Evolutionary conservation across 2,888 invertebrate genomes (phyloP).

Genomic region (Mimumesa dahlbomi): DNA sequence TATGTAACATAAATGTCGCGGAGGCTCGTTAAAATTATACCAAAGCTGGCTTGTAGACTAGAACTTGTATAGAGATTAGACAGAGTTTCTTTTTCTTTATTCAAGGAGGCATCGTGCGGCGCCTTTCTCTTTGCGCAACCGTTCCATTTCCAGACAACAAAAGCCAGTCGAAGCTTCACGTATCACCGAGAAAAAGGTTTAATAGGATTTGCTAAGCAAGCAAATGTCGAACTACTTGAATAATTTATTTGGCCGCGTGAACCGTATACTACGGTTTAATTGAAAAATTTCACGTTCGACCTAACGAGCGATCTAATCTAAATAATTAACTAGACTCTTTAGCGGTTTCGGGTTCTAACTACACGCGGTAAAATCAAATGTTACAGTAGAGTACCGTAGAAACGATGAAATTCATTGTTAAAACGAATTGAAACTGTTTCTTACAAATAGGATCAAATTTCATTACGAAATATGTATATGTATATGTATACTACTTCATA

Average conservation of each 20-base stretch:
- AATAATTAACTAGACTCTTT: constrained; percentile 36
- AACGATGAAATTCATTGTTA: too few relatives aligned
- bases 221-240: constrained; percentile 41
- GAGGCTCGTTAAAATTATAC: constrained; percentile 40
- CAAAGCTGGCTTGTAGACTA: constrained; percentile 32
- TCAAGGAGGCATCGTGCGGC: constrained; percentile 56
- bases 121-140: constrained; percentile 59
- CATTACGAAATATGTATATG: too few relatives aligned
- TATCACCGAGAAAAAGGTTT: constrained; percentile 46
- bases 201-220: constrained; percentile 48
- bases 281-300: constrained; percentile 39
- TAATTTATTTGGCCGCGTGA: constrained; percentile 43
- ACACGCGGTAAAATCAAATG: too few relatives aligned
- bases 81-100: constrained; percentile 55
- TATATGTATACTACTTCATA: too few relatives aligned
- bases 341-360: constrained; percentile 1
- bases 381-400: too few relatives aligned
- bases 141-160: constrained; percentile 59
- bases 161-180: constrained; percentile 54
- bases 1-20: too few relatives aligned
- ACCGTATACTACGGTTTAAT: constrained; percentile 3
- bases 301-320: constrained; percentile 12
- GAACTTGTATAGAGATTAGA: constrained; percentile 53
- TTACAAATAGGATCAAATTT: too few relatives aligned
- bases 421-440: too few relatives aligned